These are phyloP conservation scores for Eulemur rufifrons DNA, from an alignment of 2,113 vertebrate species.

Conservation along the genomic window DNA sequence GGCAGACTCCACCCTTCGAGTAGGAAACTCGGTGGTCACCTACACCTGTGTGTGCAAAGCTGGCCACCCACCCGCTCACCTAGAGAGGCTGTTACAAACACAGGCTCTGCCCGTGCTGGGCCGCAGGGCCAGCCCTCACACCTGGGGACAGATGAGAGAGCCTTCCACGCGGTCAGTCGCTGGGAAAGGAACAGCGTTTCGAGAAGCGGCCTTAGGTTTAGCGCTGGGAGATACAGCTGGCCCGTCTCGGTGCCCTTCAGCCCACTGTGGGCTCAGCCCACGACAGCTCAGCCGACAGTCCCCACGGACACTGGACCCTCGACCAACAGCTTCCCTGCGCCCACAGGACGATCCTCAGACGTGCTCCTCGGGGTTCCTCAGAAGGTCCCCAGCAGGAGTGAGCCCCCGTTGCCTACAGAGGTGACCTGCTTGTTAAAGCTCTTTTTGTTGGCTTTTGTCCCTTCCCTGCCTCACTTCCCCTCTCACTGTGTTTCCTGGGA, in stretches of 20 bases:
- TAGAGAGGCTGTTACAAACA: background rate
- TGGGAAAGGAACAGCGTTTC: too few relatives aligned
- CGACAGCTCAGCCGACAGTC: too few relatives aligned
- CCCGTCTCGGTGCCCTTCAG: background rate
- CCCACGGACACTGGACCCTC: background rate
- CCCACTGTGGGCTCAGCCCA: background rate
- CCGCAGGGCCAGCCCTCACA: too few relatives aligned
- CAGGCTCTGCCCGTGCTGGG: fast-evolving
- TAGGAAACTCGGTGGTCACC: background rate
- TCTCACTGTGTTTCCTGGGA: background rate
- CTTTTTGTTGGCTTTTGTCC: background rate
- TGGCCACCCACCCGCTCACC: background rate
- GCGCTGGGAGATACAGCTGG: background rate
- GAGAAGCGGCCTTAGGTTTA: too few relatives aligned
- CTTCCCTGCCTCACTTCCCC: background rate
- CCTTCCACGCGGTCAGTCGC: background rate
- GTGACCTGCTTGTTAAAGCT: background rate
- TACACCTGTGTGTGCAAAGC: background rate
- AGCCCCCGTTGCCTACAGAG: background rate
- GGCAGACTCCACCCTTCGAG: too few relatives aligned
- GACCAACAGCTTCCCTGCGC: background rate
- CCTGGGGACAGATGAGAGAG: background rate
- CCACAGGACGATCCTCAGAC: background rate
- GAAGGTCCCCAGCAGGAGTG: background rate
- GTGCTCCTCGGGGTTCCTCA: fast-evolving